Evolutionary conservation across 2,888 invertebrate species (phyloP), one percentile per base, ranked within the genome.

Genomic region (Melieria picta): DNA sequence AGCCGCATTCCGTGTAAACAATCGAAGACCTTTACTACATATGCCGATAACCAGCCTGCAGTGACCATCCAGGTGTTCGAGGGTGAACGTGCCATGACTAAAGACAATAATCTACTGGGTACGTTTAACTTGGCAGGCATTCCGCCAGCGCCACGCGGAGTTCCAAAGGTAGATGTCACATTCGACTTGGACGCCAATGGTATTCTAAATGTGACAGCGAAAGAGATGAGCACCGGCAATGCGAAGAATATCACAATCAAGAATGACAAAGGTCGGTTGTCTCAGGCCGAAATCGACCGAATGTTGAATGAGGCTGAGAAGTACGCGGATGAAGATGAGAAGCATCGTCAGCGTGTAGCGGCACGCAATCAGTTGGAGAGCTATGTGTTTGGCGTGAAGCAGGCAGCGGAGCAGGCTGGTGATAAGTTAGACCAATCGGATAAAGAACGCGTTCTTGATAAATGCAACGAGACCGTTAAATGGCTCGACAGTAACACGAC

Each of bases 101-200:
- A 93, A 83, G 96, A 96, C 86, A 97, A 97, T 89, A 95, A 98
- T 87, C 89, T 96, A 52, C 90, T 98, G 75, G 98, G 98, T 73
- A 97, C 96, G 86, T 99, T 99, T 87, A 97, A 98, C 85, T 90
- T 98, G 69, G 94, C 94, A 30, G 97, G 97, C 52, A 97, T 98
- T 82, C 96, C 97, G 3, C 97, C 97, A 30, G 94, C 94, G 85
- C 97, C 92, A 74, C 93, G 91, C 78, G 97, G 92, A 83, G 96
- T 92, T 77, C 96, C 91, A 76, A 95, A 91, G 87, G 95, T 91
- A 88, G 97, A 94, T 84, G 93, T 94, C 43, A 93, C 93, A 52
- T 94, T 94, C 84, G 84, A 84, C 65, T 91, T 93, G 81, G 97
- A 97, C 82, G 96, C 96, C 61, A 96, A 98, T 87, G 97, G 98